These are phyloP conservation scores for Auanema freiburgensis DNA, from an alignment of 2,888 invertebrate genomes.

Conservation along the genomic window DNA sequence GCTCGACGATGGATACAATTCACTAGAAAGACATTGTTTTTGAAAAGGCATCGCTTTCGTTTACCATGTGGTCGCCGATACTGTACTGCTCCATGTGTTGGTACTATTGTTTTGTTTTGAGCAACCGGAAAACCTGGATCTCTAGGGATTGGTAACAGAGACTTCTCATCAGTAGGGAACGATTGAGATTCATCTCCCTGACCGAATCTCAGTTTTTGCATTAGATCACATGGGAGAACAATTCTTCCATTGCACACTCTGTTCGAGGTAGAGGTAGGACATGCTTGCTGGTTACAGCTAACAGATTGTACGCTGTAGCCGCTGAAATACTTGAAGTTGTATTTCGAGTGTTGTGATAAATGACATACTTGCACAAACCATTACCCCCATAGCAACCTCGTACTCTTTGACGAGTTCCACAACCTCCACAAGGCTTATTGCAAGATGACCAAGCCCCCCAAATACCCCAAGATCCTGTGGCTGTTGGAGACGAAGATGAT, in stretches of 20 bases:
- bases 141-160: background rate
- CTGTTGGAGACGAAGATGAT: background rate
- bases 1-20: too few relatives aligned
- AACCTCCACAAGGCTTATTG: slow-evolving; percentile 49
- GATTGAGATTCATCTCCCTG: background rate
- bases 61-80: too few relatives aligned
- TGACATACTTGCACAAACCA: slow-evolving; percentile 46
- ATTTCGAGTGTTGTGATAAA: slow-evolving; percentile 3
- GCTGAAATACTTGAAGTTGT: slow-evolving; percentile 29
- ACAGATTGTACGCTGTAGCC: slow-evolving; percentile 41
- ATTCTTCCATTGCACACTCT: slow-evolving; percentile 49
- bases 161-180: background rate
- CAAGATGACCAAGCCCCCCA: slow-evolving; percentile 51
- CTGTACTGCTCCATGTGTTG: too few relatives aligned
- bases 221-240: slow-evolving; percentile 58
- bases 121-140: too few relatives aligned
- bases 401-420: slow-evolving; percentile 41
- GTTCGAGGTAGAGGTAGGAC: slow-evolving; percentile 39
- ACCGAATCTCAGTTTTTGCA: slow-evolving; percentile 55
- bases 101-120: too few relatives aligned
- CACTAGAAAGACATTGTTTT: too few relatives aligned
- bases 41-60: too few relatives aligned
- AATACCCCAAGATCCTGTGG: slow-evolving; percentile 28
- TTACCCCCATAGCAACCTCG: slow-evolving; percentile 58
- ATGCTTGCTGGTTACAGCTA: slow-evolving; percentile 50